A percentile compares a stretch with the other conserved stretches of the same genome.
phyloP scores from a whole-genome alignment of 2,888 invertebrate species.

The Agriopis aurantiaria region DNA sequence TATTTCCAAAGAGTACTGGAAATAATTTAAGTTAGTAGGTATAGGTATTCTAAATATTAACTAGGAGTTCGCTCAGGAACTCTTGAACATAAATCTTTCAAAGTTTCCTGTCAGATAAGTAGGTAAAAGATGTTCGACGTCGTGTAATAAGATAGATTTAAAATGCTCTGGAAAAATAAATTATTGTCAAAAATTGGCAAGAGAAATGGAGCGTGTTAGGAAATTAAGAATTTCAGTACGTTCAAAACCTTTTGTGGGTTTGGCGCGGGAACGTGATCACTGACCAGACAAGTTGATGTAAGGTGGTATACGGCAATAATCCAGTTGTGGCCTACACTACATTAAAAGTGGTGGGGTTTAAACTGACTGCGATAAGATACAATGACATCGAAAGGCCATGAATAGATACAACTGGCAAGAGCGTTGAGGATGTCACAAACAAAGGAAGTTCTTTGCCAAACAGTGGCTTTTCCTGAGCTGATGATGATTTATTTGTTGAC shows the following conservation, averaged over 20 bases:
- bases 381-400: too few relatives aligned
- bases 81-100: slow-evolving; percentile 28
- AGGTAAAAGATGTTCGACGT: slow-evolving; percentile 22
- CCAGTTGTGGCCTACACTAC: too few relatives aligned
- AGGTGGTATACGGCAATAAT: too few relatives aligned
- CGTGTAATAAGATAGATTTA: slow-evolving; percentile 7
- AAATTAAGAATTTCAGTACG: background rate
- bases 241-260: background rate
- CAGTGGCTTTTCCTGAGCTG: too few relatives aligned
- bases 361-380: too few relatives aligned
- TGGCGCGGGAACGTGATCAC: too few relatives aligned
- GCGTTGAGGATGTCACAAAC: too few relatives aligned
- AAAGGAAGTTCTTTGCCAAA: too few relatives aligned
- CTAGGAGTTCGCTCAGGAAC: slow-evolving; percentile 24
- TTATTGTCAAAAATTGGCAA: background rate
- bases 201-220: background rate
- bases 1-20: background rate
- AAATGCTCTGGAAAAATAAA: slow-evolving; percentile 9
- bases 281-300: too few relatives aligned
- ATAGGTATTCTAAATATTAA: slow-evolving; percentile 18
- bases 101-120: slow-evolving; percentile 32
- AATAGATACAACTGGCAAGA: too few relatives aligned
- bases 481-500: too few relatives aligned
- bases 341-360: too few relatives aligned
- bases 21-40: slow-evolving; percentile 24